These are phyloP conservation scores for Agonopterix heracliana DNA, from an alignment of 2,888 invertebrate genomes.

Conservation along the genomic window DNA sequence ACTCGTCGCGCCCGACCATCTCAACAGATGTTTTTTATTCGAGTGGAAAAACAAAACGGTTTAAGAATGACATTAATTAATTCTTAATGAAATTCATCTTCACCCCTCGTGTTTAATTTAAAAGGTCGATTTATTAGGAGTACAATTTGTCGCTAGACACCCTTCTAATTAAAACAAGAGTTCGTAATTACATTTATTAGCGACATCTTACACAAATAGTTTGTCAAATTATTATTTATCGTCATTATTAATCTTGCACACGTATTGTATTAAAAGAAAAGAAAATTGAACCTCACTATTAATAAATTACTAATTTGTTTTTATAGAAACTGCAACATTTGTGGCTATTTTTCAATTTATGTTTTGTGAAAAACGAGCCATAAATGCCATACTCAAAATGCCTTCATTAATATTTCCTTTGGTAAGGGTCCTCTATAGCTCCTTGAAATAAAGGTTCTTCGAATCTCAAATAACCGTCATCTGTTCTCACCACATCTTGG, in stretches of 20 bases:
- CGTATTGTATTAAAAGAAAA: background rate
- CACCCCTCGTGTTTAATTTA: constrained; percentile 72
- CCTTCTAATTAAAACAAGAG: constrained; percentile 53
- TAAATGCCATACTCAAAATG: constrained; percentile 17
- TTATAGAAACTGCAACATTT: constrained; percentile 12
- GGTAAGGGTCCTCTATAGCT: constrained; percentile 60
- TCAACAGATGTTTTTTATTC: constrained; percentile 75
- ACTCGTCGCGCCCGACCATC: constrained; percentile 57
- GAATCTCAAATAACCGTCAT: constrained; percentile 56
- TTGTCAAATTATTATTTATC: constrained; percentile 21
- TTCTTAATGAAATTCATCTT: constrained; percentile 77
- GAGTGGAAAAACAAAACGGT: constrained; percentile 71
- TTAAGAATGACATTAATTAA: constrained; percentile 77
- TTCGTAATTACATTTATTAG: constrained; percentile 68
- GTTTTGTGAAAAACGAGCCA: constrained; percentile 32
- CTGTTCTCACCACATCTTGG: constrained; percentile 50
- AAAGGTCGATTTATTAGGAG: constrained; percentile 71
- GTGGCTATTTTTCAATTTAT: constrained; percentile 32
- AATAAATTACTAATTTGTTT: constrained; percentile 26
- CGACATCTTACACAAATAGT: constrained; percentile 47
- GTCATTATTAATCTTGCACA: too few species aligned
- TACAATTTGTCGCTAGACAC: constrained; percentile 68
- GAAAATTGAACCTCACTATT: constrained; percentile 15
- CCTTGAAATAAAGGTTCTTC: constrained; percentile 64
- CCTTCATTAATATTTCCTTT: constrained; percentile 53